Conservation (phyloP, 2,797 vertebrate genomes). For the Cetoscarus ocellatus region DNA sequence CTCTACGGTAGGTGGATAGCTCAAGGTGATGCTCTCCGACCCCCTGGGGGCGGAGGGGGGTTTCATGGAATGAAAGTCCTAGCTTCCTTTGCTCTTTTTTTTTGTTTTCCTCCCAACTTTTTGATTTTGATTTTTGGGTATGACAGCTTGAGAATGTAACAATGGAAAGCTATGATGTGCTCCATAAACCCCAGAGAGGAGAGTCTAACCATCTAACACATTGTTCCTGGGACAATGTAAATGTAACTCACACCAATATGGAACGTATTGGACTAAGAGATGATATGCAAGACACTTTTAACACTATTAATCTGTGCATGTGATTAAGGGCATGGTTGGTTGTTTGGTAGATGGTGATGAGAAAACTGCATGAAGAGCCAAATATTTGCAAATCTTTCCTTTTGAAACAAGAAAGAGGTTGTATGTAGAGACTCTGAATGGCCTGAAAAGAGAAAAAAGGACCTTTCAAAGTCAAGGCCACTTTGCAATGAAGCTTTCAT, state of each 20-base stretch:
- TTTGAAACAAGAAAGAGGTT: slow-evolving; percentile 32
- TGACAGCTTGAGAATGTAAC: slow-evolving; percentile 79
- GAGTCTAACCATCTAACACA: slow-evolving; percentile 72
- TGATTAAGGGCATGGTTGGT: slow-evolving; percentile 84
- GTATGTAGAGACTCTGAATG: slow-evolving; percentile 39
- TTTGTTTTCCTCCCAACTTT: slow-evolving; percentile 15
- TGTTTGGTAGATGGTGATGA: slow-evolving; percentile 73
- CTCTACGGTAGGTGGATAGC: slow-evolving; percentile 89
- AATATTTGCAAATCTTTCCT: slow-evolving; percentile 30
- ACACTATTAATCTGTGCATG: slow-evolving; percentile 83
- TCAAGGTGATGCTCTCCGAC: slow-evolving; percentile 75
- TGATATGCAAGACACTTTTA: slow-evolving; percentile 75
- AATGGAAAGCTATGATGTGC: slow-evolving; percentile 81
- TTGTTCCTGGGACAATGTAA: slow-evolving; percentile 78
- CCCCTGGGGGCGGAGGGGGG: slow-evolving; percentile 70
- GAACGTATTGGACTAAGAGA: slow-evolving; percentile 70
- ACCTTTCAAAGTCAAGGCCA: slow-evolving; percentile 33
- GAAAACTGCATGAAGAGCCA: slow-evolving; percentile 71
- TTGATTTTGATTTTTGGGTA: slow-evolving; percentile 56
- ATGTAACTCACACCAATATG: slow-evolving; percentile 76
- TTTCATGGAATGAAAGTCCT: slow-evolving; percentile 84
- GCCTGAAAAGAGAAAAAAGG: slow-evolving; percentile 8
- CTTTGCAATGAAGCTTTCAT: slow-evolving; percentile 26
- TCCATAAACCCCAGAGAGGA: slow-evolving; percentile 80
- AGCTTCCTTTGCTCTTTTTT: slow-evolving; percentile 77